Evolutionary conservation across 1,140 invertebrate genomes (phyloP).

Genomic region (Rhagoletis zephyria): DNA sequence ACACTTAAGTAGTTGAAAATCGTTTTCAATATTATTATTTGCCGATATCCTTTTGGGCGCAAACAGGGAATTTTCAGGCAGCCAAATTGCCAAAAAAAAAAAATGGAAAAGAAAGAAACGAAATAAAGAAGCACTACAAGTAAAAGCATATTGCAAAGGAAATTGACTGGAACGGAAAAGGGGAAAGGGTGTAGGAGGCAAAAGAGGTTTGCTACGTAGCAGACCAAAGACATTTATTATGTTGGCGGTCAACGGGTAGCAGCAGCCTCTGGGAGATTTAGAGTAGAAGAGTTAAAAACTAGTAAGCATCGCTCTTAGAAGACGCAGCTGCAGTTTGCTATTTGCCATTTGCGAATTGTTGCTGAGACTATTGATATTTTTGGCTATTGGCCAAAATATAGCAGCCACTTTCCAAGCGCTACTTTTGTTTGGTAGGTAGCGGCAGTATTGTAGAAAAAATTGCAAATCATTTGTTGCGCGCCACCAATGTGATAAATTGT

Average conservation of each 20-base stretch:
- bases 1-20: conserved; percentile 72
- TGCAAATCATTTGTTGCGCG: conserved; percentile 40
- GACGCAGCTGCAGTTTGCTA: background rate
- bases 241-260: conserved; percentile 49
- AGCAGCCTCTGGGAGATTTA: background rate
- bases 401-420: background rate
- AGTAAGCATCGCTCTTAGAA: background rate
- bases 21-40: conserved; percentile 71
- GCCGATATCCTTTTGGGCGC: conserved; percentile 60
- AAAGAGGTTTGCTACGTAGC: background rate
- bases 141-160: background rate
- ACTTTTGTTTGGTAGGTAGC: background rate
- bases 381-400: conserved; percentile 25
- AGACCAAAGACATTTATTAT: conserved; percentile 46
- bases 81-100: background rate
- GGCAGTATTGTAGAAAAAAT: conserved; percentile 61
- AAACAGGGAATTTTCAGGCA: background rate
- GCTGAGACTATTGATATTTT: background rate
- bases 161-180: background rate
- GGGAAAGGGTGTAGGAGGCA: background rate
- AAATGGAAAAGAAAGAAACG: background rate
- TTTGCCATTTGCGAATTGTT: conserved; percentile 18
- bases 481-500: background rate
- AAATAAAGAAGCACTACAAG: background rate
- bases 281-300: conserved; percentile 63